phyloP scores from a whole-genome alignment of 2,113 vertebrate species.

The Cyphomyrus plagiostoma region DNA sequence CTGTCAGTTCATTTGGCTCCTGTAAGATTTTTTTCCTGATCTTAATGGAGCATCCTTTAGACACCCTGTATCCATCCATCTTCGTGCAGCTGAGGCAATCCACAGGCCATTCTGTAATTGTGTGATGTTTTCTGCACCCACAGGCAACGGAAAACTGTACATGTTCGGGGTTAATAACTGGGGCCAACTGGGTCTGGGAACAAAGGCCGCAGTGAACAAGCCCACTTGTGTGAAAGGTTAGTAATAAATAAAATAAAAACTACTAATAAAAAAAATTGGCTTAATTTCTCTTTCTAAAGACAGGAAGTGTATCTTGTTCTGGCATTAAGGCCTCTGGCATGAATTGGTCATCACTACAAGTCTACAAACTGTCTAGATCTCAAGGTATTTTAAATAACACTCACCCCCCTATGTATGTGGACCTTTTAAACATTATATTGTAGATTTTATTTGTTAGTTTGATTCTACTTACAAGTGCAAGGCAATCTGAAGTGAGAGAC shows the following conservation, averaged over 20 bases:
- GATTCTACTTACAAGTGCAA: not conserved
- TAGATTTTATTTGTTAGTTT: not conserved
- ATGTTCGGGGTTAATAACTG: slow-evolving; percentile 95
- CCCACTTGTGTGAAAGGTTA: slow-evolving; percentile 94
- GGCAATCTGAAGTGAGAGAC: not conserved
- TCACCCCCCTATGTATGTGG: not conserved
- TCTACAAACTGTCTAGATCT: not conserved
- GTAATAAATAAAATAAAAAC: slow-evolving; percentile 7
- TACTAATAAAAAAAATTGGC: not conserved
- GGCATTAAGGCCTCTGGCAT: not conserved
- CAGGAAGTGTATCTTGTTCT: not conserved
- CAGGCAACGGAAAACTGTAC: slow-evolving; percentile 89
- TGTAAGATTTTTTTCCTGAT: not conserved
- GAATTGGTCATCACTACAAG: not conserved
- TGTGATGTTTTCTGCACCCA: slow-evolving; percentile 21
- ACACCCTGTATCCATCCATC: not conserved
- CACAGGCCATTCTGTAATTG: not conserved
- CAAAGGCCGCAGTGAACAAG: slow-evolving; percentile 72
- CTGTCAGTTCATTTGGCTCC: not conserved
- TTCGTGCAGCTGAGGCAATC: not conserved
- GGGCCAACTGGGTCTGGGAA: slow-evolving; percentile 89
- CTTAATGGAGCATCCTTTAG: not conserved
- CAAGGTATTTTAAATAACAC: not conserved
- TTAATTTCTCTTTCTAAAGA: not conserved
- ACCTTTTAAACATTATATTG: not conserved